Conservation (phyloP, 2,113 vertebrate species). For the Sceloporus undulatus region DNA sequence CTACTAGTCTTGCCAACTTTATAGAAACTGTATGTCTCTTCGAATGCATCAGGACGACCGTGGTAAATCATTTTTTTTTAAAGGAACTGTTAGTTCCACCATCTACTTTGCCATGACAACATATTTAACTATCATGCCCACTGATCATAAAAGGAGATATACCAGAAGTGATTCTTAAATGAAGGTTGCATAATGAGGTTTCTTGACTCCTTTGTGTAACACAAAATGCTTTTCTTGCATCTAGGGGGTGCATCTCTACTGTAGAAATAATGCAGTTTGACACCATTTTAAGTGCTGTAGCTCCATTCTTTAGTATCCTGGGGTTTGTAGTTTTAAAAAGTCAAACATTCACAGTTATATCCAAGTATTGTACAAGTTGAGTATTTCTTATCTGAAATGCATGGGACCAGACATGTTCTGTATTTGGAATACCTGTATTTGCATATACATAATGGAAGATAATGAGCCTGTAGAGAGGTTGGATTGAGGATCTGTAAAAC, state of each 20-base stretch:
- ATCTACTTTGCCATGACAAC: slow-evolving; percentile 61
- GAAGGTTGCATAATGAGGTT: not conserved
- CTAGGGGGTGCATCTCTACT: too few species aligned
- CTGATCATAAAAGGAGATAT: not conserved
- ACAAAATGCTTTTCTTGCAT: not conserved
- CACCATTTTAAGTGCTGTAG: too few species aligned
- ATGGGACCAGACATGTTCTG: too few species aligned
- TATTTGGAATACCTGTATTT: too few species aligned
- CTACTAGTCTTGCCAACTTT: slow-evolving; percentile 78
- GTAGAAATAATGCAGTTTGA: too few species aligned
- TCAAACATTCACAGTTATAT: not conserved
- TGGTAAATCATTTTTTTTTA: slow-evolving; percentile 54
- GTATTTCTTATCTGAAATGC: too few species aligned
- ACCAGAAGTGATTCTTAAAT: not conserved
- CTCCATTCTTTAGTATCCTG: too few species aligned
- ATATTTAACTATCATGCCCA: slow-evolving; percentile 42
- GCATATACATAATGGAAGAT: too few species aligned
- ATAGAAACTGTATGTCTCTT: slow-evolving; percentile 72
- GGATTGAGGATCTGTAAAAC: too few species aligned
- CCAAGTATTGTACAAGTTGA: too few species aligned
- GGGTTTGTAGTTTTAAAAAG: not conserved
- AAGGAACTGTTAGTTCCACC: slow-evolving; percentile 51
- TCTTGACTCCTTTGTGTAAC: not conserved
- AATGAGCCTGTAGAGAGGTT: too few species aligned
- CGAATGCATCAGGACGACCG: slow-evolving; percentile 61